A percentile compares a stretch with the other conserved stretches of the same genome.
These are phyloP conservation scores for Ptychadena robeensis DNA, from an alignment of 2,797 vertebrate species.

Conservation along the genomic window DNA sequence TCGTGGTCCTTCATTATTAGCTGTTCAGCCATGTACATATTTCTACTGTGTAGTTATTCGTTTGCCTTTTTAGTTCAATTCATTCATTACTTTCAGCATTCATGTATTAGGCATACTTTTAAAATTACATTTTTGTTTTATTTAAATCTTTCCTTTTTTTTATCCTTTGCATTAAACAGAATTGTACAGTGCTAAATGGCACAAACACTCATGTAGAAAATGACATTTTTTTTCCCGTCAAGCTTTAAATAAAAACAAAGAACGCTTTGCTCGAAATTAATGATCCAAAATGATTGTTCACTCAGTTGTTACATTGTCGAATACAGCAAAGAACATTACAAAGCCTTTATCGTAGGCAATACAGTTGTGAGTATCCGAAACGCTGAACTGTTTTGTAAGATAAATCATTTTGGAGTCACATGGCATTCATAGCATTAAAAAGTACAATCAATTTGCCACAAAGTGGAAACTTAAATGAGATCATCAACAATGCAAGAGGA, in stretches of 20 bases:
- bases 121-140: not conserved
- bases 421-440: constrained; percentile 16
- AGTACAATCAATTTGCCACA: constrained; percentile 18
- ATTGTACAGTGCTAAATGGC: not conserved
- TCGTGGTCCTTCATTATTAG: no score
- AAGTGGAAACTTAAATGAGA: constrained; percentile 14
- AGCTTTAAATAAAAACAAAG: constrained; percentile 5
- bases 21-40: no score
- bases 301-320: not conserved
- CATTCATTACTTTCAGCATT: not conserved
- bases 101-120: not conserved
- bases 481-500: constrained; percentile 16
- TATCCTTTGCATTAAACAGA: not conserved
- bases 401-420: constrained; percentile 20
- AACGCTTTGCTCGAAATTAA: constrained; percentile 4
- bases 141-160: not conserved
- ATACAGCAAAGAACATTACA: constrained; percentile 10
- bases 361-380: not conserved
- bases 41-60: no score
- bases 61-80: not conserved
- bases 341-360: not conserved
- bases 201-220: not conserved
- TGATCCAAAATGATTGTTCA: constrained; percentile 5
- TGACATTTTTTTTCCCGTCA: not conserved
- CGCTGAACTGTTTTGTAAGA: not conserved